Conservation (phyloP, 2,113 vertebrate species). For the Pelodiscus sinensis region DNA sequence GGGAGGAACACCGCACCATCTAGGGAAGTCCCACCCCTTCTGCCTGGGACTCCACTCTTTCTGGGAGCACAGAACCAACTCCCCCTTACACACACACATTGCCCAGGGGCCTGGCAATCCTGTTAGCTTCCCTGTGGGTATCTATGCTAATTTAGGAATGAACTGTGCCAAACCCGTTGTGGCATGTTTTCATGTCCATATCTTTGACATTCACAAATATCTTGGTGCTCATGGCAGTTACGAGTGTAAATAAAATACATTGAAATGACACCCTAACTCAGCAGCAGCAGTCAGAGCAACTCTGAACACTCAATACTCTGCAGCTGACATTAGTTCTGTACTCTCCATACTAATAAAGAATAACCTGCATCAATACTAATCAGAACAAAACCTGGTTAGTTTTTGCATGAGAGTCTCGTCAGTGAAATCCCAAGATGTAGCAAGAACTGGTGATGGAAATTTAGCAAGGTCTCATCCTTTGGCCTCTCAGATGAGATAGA, state of each 20-base stretch:
- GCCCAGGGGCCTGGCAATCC: no score
- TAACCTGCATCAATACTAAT: accelerated
- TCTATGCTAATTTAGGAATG: background rate
- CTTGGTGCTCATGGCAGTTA: background rate
- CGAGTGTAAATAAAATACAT: background rate
- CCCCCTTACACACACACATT: no score
- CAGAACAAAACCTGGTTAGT: background rate
- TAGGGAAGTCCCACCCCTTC: no score
- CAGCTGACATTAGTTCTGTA: background rate
- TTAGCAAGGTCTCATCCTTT: background rate
- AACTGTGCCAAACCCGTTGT: background rate
- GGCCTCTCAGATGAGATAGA: background rate
- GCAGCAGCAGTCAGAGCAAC: background rate
- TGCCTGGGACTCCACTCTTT: no score
- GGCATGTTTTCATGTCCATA: background rate
- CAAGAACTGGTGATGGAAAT: accelerated
- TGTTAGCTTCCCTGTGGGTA: no score
- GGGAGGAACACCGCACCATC: no score
- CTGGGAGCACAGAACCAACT: no score
- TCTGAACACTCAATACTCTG: background rate
- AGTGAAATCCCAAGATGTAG: background rate
- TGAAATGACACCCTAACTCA: background rate
- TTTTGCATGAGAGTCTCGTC: background rate
- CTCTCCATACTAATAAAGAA: background rate
- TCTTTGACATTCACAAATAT: accelerated